Evolutionary conservation across 1,140 invertebrate species (phyloP).

Genomic region (Lerema accius): DNA sequence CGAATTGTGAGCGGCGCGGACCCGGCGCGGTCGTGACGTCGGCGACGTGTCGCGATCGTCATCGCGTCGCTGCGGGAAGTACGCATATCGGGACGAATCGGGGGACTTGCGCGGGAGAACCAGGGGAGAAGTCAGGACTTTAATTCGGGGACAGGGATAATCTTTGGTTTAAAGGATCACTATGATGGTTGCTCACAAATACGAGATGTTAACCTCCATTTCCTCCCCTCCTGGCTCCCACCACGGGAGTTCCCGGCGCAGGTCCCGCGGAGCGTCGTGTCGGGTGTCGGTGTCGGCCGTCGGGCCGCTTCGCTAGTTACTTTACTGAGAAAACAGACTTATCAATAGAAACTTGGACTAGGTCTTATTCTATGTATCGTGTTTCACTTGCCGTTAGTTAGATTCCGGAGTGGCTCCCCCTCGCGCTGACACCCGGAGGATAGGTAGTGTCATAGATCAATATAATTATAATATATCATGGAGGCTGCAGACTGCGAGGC

Average conservation of each 20-base stretch:
- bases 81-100: background rate
- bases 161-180: no score
- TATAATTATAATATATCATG: conserved; percentile 8
- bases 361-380: conserved; percentile 11
- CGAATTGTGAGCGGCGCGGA: background rate
- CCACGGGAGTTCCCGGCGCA: no score
- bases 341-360: conserved; percentile 26
- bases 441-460: conserved; percentile 23
- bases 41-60: background rate
- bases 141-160: no score
- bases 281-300: background rate
- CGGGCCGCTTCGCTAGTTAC: conserved; percentile 30
- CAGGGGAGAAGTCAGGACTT: no score
- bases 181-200: no score
- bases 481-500: conserved; percentile 2
- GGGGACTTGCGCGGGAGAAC: background rate
- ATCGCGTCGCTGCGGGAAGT: no score
- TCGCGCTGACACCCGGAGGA: conserved; percentile 24
- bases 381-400: conserved; percentile 10
- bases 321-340: conserved; percentile 32
- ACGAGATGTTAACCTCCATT: no score
- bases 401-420: conserved; percentile 6
- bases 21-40: background rate
- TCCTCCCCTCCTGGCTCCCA: no score
- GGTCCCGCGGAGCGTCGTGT: conserved; percentile 9